Percentiles rank a stretch among this genome's conserved stretches.
Conservation (phyloP, 2,113 vertebrate species). For the Tympanuchus pallidicinctus region DNA sequence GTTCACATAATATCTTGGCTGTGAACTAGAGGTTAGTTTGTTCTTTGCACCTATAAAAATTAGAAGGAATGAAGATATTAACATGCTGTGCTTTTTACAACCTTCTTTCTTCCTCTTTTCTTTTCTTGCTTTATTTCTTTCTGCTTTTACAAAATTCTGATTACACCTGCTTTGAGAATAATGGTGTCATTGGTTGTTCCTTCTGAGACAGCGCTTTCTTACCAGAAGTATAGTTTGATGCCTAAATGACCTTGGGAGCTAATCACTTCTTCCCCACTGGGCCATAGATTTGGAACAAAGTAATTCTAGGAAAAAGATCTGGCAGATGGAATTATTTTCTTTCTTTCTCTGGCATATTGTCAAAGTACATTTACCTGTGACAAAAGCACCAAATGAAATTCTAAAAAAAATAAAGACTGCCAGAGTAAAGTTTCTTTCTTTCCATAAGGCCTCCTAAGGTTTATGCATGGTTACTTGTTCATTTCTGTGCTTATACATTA, state of each 20-base stretch:
- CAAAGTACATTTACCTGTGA: conserved; percentile 10
- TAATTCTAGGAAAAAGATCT: conserved; percentile 26
- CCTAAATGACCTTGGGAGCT: conserved; percentile 38
- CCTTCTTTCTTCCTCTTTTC: not conserved
- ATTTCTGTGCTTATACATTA: not conserved
- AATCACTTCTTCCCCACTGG: conserved; percentile 33
- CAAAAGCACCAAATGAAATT: conserved; percentile 1
- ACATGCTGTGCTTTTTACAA: not conserved
- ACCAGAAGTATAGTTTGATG: not conserved
- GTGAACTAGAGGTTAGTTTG: not conserved
- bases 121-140: not conserved
- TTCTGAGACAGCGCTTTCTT: not conserved
- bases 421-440: not conserved
- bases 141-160: not conserved
- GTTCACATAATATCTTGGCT: not conserved
- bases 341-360: conserved; percentile 30
- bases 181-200: not conserved
- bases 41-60: not conserved
- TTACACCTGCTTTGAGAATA: conserved; percentile 8
- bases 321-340: conserved; percentile 29
- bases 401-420: not conserved
- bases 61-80: not conserved
- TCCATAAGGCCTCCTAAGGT: not conserved
- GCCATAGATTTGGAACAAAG: conserved; percentile 33
- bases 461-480: not conserved